Evolutionary conservation across 2,888 invertebrate species (phyloP), one percentile per base, ranked within the genome.

Genomic region (Lycia hirtaria): DNA sequence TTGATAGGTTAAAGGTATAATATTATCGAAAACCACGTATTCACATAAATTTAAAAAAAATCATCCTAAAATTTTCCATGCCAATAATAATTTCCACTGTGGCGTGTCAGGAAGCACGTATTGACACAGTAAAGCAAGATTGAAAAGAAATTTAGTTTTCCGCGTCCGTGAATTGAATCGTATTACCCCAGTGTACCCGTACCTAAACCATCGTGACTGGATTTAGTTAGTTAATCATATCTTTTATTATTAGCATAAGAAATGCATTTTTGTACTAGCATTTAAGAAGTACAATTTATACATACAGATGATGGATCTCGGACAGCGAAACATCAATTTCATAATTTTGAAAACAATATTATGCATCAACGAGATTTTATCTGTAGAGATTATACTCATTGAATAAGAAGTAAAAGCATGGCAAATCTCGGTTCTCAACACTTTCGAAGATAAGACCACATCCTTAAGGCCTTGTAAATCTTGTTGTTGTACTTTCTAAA

Each of bases 121-220:
- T 62, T 65, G 60, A 65, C 62, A 59, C 54, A 65, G 65, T 60
- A 38, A 58, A 56, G 52, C 51, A 45, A 60, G 54, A 65, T 65
- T 65, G 65, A 65, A 65, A 62, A 62, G 54, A 62, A 65, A 65
- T 60, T 65, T 56, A 56, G 59, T 59, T 56, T 59, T 49, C 59
- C 61, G 64, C 52, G 44, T 48, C 49, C 54, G 56, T 54, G 45
- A 14, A 35, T 24, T 12, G 47, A 45, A 41, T 49, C 26, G n/a
- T 30, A 56, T 51, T 51, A 56, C 33, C 26, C 40, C 19, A 15
- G 33, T 24, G 10, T 47, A 33, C n/a, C 20, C 30, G 17, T 6
- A 24, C 22, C 43, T 51, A 44, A 54, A 15, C 33, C 22, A 40
- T 49, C 26, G 38, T 37, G n/a, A 6, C 12, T 22, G 4, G 22